Evolutionary conservation across 1,140 invertebrate genomes (phyloP).

Genomic region (Drosophila leontia): DNA sequence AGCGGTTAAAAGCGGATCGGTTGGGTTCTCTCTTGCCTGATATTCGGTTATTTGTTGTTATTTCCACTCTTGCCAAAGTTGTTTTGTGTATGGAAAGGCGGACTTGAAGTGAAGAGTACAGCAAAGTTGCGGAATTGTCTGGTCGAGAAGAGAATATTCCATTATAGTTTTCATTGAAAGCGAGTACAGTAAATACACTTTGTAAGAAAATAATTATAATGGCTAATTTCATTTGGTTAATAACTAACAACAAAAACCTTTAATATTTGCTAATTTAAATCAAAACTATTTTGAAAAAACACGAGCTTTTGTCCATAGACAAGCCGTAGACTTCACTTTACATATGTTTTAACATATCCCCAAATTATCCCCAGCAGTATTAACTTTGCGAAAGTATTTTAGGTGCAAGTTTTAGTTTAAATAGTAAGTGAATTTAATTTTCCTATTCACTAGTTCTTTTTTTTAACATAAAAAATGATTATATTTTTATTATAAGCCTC

Average conservation of each 20-base stretch:
- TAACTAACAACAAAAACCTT: neutral
- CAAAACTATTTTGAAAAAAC: neutral
- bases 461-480: neutral
- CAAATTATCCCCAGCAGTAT: neutral
- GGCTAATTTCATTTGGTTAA: neutral
- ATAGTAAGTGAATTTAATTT: too few species aligned
- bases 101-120: constrained; percentile 4
- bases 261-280: neutral
- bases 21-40: constrained; percentile 28
- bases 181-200: neutral
- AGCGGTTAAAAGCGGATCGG: constrained; percentile 41
- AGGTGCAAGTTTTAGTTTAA: neutral
- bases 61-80: constrained; percentile 22
- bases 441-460: too few species aligned
- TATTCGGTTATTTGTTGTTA: constrained; percentile 17
- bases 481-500: too few species aligned
- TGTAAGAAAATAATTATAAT: neutral
- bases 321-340: neutral
- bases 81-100: neutral
- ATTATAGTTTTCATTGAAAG: neutral
- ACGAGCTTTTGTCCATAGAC: neutral
- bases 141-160: neutral
- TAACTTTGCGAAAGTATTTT: neutral
- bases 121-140: neutral
- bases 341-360: neutral